phyloP scores from a whole-genome alignment of 1,140 invertebrate species.

The Drosophila chauvacae region DNA sequence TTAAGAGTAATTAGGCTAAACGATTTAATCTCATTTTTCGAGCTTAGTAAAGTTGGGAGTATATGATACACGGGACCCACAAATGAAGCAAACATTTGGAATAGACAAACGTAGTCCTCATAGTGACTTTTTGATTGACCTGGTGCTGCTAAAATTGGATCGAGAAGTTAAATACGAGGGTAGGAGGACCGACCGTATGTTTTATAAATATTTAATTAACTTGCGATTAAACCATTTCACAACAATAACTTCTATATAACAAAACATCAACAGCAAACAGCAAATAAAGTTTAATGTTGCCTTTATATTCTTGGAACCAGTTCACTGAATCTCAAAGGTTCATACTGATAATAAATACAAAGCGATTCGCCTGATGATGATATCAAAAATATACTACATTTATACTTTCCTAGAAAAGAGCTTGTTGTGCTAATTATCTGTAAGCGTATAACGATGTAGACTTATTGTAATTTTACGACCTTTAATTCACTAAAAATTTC shows the following conservation, averaged over 20 bases:
- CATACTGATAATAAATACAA: too few species aligned
- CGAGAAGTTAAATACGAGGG: not conserved
- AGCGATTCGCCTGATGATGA: too few species aligned
- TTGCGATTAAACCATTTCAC: not conserved
- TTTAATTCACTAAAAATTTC: not conserved
- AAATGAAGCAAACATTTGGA: not conserved
- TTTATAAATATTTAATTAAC: not conserved
- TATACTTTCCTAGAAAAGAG: too few species aligned
- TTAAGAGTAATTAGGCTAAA: not conserved
- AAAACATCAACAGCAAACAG: not conserved
- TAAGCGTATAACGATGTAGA: too few species aligned
- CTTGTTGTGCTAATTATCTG: too few species aligned
- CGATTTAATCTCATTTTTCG: not conserved
- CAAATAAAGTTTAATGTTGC: too few species aligned
- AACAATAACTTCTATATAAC: not conserved
- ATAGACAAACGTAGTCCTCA: not conserved
- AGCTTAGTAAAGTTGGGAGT: not conserved
- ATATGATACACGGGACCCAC: not conserved
- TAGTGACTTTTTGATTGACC: not conserved
- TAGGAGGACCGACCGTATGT: not conserved
- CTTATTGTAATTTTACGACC: too few species aligned
- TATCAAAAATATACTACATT: too few species aligned
- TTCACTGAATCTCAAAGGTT: not conserved
- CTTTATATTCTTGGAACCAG: too few species aligned
- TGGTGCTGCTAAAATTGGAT: not conserved